Base-by-base conservation (phyloP, 1,140 invertebrate species). In the Oppia nitens region DNA sequence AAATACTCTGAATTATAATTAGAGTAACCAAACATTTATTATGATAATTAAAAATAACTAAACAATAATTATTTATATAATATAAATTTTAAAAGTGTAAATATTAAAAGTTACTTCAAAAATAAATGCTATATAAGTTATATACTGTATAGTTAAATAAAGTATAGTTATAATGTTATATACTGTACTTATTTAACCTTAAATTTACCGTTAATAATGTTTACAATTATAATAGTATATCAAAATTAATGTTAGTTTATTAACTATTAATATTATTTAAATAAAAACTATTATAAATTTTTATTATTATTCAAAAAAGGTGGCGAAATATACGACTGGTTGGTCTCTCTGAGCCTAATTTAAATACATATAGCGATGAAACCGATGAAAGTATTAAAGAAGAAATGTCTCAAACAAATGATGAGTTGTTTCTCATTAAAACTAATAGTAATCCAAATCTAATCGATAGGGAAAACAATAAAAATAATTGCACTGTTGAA, bases 401-500 rank as follows among this genome's bases (percentile, higher is more conserved):
- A 14, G 56, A 57, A n/a, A 47, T 48, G n/a, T 57, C 23, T 6
- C 3, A 21, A 27, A 49, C 47, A 3, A 56, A 45, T 56, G 56
- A 57, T 49, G 56, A 57, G 24, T 47, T 48, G n/a, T 52, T 53
- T 24, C 48, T 9, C 27, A 53, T 27, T n/a, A 25, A 50, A 25
- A 55, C 32, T 28, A 59, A 47, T 47, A 59, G 57, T 29, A 59
- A 59, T 29, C 57, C 57, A 3, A 49, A 59, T 29, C n/a, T 59
- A 25, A 32, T 45, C 12, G 29, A 50, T 3, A 59, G 51, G 26
- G 52, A n/a, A 6, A 52, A 32, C 20, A 29, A 45, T 17, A 3
- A 20, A 6, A 54, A 32, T 23, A 27, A 54, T n/a, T 12, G 6
- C 26, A 47, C 6, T 52, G 6, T 9, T 26, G 20, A 52, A 9